A percentile compares a stretch with the other conserved stretches of the same genome.
Evolutionary conservation across 1,140 invertebrate species (phyloP).

Genomic region (Arion vulgaris): DNA sequence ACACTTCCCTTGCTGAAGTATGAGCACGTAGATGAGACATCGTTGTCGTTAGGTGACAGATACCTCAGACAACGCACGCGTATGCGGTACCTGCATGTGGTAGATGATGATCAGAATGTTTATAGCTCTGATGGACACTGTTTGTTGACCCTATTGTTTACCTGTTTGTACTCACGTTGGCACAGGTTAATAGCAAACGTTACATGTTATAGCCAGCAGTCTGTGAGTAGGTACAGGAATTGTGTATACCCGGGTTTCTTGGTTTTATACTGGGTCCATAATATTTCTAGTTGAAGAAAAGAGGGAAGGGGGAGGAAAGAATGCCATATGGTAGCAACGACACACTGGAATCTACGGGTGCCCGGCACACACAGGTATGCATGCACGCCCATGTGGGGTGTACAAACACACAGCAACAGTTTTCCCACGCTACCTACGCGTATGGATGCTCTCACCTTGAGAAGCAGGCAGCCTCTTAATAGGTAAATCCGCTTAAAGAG

Average conservation of each 20-base stretch:
- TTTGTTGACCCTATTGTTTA: too few species aligned
- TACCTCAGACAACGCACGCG: too few species aligned
- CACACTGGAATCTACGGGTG: background rate
- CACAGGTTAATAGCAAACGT: background rate
- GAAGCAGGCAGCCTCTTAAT: too few species aligned
- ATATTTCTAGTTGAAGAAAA: background rate
- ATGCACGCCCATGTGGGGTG: conserved; percentile 20
- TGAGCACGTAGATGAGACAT: too few species aligned
- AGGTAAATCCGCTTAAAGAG: too few species aligned
- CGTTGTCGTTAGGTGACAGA: too few species aligned
- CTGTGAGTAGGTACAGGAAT: background rate
- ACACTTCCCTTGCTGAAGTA: too few species aligned
- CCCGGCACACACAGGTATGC: background rate
- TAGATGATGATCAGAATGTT: too few species aligned
- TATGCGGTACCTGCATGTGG: too few species aligned
- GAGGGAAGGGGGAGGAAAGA: background rate
- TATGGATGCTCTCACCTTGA: background rate
- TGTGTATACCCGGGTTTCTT: background rate
- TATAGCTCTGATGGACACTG: too few species aligned
- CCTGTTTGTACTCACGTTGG: too few species aligned
- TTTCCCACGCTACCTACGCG: conserved; percentile 13
- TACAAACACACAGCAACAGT: background rate
- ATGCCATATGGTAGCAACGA: conserved; percentile 8
- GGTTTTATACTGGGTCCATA: conserved; percentile 20
- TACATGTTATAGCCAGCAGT: background rate